These are phyloP conservation scores for Helicoverpa zea DNA, from an alignment of 1,140 invertebrate genomes.

Conservation along the genomic window DNA sequence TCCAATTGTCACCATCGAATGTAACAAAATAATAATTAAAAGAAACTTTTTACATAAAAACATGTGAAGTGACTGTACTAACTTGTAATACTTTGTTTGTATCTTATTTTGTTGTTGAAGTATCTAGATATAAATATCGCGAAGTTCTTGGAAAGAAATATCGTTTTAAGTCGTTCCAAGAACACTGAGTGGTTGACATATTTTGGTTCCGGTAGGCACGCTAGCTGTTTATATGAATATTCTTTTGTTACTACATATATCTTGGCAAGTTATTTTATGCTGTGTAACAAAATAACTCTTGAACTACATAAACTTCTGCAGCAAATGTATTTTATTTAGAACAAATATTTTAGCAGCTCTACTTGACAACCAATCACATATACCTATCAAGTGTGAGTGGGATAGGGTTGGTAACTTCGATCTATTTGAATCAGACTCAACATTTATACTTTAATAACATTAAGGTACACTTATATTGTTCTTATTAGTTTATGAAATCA, in stretches of 20 bases:
- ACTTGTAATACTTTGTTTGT: not conserved
- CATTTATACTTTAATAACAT: too few relatives aligned
- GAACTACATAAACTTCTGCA: too few relatives aligned
- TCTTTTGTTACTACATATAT: not conserved
- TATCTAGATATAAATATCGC: not conserved
- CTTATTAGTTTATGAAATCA: too few relatives aligned
- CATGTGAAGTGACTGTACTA: not conserved
- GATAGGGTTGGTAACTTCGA: too few relatives aligned
- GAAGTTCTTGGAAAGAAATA: not conserved
- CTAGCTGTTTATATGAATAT: slow-evolving; percentile 16
- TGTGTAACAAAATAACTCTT: not conserved
- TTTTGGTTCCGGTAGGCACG: not conserved
- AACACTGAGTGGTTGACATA: slow-evolving; percentile 7
- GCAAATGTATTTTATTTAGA: too few relatives aligned
- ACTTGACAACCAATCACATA: too few relatives aligned
- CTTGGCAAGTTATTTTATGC: not conserved
- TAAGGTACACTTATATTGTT: too few relatives aligned
- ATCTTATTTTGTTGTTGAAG: slow-evolving; percentile 1
- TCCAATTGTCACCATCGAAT: not conserved
- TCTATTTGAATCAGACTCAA: too few relatives aligned
- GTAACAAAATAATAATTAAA: not conserved
- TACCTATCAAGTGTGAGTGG: too few relatives aligned
- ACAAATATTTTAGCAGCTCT: too few relatives aligned
- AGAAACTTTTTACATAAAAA: not conserved
- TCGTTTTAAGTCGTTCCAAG: slow-evolving; percentile 1